Conservation (phyloP, 2,888 invertebrate genomes). For the Eudemis profundana region DNA sequence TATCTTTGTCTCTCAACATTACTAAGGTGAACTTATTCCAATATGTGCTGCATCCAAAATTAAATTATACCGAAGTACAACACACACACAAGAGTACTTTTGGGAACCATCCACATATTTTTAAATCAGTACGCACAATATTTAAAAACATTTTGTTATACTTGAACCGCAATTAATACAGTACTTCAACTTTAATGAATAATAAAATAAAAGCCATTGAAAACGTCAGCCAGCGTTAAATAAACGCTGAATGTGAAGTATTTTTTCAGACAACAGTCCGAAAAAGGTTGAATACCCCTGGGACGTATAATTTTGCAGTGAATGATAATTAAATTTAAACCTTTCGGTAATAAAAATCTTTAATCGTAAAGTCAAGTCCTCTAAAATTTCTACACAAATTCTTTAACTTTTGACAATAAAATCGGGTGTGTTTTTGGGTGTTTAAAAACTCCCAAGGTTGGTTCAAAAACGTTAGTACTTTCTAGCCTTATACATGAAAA, state of each 20-base stretch:
- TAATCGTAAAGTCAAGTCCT: not conserved
- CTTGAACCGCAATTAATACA: not conserved
- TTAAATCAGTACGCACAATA: not conserved
- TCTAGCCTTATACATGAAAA: too few relatives aligned
- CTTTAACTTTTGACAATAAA: not conserved
- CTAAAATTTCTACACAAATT: too few relatives aligned
- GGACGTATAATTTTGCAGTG: slow-evolving; percentile 15
- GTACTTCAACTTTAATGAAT: slow-evolving; percentile 6
- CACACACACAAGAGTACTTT: too few relatives aligned
- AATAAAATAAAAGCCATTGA: slow-evolving; percentile 2
- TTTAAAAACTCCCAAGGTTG: too few relatives aligned
- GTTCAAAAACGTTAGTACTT: too few relatives aligned
- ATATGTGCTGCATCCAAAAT: too few relatives aligned
- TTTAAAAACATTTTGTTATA: not conserved
- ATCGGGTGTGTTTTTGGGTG: too few relatives aligned
- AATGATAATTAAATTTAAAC: slow-evolving; percentile 22
- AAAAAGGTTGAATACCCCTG: slow-evolving; percentile 20
- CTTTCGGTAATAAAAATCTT: slow-evolving; percentile 12
- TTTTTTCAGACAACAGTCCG: slow-evolving; percentile 20
- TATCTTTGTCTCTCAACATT: too few relatives aligned
- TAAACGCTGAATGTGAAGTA: slow-evolving; percentile 25
- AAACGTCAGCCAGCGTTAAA: slow-evolving; percentile 2
- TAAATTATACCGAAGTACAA: too few relatives aligned
- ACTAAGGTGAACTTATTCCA: too few relatives aligned
- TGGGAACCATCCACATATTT: too few relatives aligned